Percentiles rank a stretch among this genome's conserved stretches.
Evolutionary conservation across 2,113 vertebrate species (phyloP).

Genomic region (Prietella phreatophila): DNA sequence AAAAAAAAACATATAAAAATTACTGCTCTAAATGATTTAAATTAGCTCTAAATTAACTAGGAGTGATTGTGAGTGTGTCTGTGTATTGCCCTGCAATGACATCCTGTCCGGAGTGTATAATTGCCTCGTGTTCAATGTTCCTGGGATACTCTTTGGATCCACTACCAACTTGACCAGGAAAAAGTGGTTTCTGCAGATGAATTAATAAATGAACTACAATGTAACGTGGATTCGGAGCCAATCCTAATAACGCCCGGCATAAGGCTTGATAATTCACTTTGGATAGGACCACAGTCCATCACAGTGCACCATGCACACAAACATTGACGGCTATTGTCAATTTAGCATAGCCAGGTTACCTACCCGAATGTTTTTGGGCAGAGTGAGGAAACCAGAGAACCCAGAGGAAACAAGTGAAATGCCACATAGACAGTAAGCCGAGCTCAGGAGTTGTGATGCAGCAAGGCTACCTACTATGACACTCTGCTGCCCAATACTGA

Average conservation of each 20-base stretch:
- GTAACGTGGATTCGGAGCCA: not conserved
- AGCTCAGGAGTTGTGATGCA: not conserved
- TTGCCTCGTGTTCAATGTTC: not conserved
- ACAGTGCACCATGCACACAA: not conserved
- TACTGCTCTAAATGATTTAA: not conserved
- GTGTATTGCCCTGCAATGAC: not conserved
- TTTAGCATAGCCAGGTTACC: not conserved
- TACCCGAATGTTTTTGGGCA: not conserved
- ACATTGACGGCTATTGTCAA: not conserved
- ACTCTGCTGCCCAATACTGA: not conserved
- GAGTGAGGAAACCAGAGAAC: not conserved
- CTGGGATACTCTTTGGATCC: not conserved
- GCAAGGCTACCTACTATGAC: not conserved
- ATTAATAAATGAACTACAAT: not conserved
- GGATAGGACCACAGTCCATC: not conserved
- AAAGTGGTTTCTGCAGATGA: not conserved
- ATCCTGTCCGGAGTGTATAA: not conserved
- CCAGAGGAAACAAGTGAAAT: not conserved
- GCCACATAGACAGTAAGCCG: not conserved
- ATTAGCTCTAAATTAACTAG: not conserved
- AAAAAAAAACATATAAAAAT: not conserved
- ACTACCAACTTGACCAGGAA: not conserved
- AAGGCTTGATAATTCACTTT: not conserved
- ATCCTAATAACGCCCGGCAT: not conserved
- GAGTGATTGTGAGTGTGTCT: not conserved